Conservation (phyloP, 2,113 vertebrate genomes). For the Chaetodon auriga region DNA sequence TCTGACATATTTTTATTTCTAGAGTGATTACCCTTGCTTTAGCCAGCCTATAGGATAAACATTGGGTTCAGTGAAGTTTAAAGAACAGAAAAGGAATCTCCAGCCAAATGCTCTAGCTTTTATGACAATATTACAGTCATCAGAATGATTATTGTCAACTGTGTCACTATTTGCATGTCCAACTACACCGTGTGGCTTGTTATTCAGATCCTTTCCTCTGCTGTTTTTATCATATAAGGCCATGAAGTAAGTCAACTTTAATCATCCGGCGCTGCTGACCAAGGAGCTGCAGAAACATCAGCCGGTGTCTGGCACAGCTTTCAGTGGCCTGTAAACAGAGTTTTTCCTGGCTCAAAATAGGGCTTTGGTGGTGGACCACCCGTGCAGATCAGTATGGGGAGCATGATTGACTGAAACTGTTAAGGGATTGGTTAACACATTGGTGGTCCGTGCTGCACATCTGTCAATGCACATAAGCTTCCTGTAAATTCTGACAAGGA, state of each 20-base stretch:
- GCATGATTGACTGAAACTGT: constrained; percentile 32
- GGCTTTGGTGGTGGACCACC: constrained; percentile 53
- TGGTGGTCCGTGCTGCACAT: constrained; percentile 39
- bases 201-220: background rate
- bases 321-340: constrained; percentile 28
- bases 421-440: constrained; percentile 15
- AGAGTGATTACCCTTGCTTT: constrained; percentile 2
- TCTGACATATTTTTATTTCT: constrained; percentile 16
- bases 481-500: constrained; percentile 4
- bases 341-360: constrained; percentile 41
- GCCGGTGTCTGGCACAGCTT: constrained; percentile 34
- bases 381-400: constrained; percentile 34
- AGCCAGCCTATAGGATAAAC: background rate
- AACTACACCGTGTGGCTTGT: background rate
- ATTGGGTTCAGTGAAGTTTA: background rate
- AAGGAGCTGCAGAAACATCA: constrained; percentile 22
- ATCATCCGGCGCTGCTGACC: constrained; percentile 36
- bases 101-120: background rate
- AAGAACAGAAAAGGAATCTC: constrained; percentile 1
- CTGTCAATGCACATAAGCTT: constrained; percentile 10
- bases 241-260: constrained; percentile 28
- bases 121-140: background rate
- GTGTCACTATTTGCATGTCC: background rate
- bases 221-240: constrained; percentile 20
- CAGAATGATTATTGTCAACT: background rate